Evolutionary conservation across 2,797 vertebrate species (phyloP).

Genomic region (Capromys pilorides): DNA sequence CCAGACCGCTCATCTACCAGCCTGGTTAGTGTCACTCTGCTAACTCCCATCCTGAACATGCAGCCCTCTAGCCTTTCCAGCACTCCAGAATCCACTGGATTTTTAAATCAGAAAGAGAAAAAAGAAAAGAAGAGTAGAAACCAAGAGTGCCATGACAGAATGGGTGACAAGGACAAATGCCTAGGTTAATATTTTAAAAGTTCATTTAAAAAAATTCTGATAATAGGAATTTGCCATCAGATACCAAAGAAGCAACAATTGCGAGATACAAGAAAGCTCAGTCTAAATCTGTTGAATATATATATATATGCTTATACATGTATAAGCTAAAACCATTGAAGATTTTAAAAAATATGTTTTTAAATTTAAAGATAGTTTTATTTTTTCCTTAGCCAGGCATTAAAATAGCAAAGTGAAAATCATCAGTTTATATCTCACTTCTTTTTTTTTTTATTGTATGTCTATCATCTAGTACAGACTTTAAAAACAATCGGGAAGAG

Average conservation of each 20-base stretch:
- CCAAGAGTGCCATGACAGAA: not conserved
- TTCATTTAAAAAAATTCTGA: not conserved
- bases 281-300: not conserved
- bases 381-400: slow-evolving; percentile 39
- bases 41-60: not conserved
- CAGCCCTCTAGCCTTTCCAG: not conserved
- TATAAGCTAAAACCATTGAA: not conserved
- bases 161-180: not conserved
- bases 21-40: not conserved
- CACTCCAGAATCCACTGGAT: not conserved
- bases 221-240: not conserved
- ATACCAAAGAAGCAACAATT: not conserved
- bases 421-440: not conserved
- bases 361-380: not conserved
- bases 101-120: slow-evolving; percentile 36
- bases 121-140: not conserved
- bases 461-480: not conserved
- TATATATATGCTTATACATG: not conserved
- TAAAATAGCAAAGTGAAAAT: slow-evolving; percentile 21
- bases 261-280: not conserved
- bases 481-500: slow-evolving; percentile 19
- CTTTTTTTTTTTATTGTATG: slow-evolving; percentile 26
- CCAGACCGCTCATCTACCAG: not conserved
- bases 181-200: slow-evolving; percentile 41
- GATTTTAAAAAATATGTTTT: not conserved